Evolutionary conservation across 2,888 invertebrate species (phyloP).

Genomic region (Cataglyphis altisquamis): DNA sequence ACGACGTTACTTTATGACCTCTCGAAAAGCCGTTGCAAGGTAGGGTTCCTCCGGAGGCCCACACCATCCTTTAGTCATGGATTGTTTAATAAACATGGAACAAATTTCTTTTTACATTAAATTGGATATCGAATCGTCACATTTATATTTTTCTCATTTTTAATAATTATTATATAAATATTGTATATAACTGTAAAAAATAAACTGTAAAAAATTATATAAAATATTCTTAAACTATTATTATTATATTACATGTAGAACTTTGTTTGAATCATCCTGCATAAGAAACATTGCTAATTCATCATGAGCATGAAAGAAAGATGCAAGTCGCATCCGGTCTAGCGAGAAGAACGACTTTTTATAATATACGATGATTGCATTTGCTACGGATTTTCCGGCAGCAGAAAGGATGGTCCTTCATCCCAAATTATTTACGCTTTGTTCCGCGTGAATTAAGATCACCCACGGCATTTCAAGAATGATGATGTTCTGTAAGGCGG

Average conservation of each 20-base stretch:
- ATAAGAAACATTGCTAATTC: conserved; percentile 2
- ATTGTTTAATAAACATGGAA: neutral
- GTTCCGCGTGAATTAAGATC: conserved; percentile 74
- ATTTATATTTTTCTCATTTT: neutral
- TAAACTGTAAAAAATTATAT: neutral
- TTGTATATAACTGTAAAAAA: neutral
- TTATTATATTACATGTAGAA: neutral
- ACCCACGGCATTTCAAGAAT: conserved; percentile 75
- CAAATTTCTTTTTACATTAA: neutral
- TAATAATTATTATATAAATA: neutral
- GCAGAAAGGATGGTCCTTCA: conserved; percentile 59
- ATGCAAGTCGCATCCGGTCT: conserved; percentile 24
- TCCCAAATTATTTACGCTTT: conserved; percentile 72
- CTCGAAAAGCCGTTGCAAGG: neutral
- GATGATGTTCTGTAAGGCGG: conserved; percentile 54
- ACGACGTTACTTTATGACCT: conserved; percentile 3
- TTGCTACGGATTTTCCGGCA: conserved; percentile 79
- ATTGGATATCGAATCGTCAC: neutral
- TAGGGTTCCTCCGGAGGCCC: neutral
- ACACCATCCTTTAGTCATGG: conserved; percentile 8
- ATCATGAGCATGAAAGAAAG: conserved; percentile 15
- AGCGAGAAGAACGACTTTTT: conserved; percentile 62
- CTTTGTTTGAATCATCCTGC: neutral
- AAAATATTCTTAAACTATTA: neutral
- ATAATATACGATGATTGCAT: conserved; percentile 76